Conservation (phyloP, 2,797 vertebrate species). For the Carcharodon carcharias region DNA sequence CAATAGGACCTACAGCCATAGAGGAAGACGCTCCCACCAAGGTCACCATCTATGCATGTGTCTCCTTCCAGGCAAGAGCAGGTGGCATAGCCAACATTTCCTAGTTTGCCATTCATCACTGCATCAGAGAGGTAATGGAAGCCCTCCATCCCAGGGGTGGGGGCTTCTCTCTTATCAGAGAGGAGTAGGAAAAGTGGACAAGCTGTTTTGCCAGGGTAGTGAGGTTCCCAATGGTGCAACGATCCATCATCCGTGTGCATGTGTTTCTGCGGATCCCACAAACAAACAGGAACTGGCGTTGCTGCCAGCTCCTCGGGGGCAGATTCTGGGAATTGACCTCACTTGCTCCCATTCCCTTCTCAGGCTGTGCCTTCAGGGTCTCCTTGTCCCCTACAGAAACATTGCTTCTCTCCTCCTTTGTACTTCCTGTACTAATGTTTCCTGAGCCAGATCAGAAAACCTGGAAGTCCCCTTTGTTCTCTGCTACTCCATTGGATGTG, state of each 20-base stretch:
- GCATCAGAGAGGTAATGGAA: not conserved
- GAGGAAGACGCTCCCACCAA: not conserved
- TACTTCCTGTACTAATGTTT: too few species aligned
- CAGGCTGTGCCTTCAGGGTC: not conserved
- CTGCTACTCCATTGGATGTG: too few species aligned
- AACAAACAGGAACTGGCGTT: not conserved
- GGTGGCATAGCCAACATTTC: not conserved
- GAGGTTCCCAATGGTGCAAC: not conserved
- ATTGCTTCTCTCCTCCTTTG: not conserved
- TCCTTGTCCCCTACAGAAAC: not conserved
- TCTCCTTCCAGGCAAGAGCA: not conserved
- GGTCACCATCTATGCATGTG: not conserved
- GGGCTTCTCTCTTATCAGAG: not conserved
- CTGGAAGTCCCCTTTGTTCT: too few species aligned
- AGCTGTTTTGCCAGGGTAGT: not conserved
- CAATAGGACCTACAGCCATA: not conserved
- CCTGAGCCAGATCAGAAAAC: too few species aligned
- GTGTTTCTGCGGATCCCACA: not conserved
- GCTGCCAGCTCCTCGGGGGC: not conserved
- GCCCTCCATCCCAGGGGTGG: not conserved
- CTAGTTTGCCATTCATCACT: not conserved
- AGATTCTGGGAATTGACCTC: not conserved
- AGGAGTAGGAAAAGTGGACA: not conserved
- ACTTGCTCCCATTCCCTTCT: not conserved
- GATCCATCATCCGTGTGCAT: not conserved